A percentile compares a stretch with the other conserved stretches of the same genome.
Evolutionary conservation across 2,113 vertebrate genomes (phyloP).

Genomic region (Rhabdomys dilectus): DNA sequence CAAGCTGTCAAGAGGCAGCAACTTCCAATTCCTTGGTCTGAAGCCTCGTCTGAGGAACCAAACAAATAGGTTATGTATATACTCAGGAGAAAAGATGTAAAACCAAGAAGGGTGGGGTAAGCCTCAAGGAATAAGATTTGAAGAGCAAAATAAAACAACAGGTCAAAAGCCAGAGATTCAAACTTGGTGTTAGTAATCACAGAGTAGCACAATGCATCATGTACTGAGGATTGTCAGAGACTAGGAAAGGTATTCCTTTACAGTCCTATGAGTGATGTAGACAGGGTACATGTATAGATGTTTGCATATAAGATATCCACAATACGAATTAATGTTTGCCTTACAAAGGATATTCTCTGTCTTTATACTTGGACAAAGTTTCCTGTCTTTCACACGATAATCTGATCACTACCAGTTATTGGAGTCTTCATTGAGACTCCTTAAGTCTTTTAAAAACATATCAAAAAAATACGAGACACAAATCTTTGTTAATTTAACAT

Average conservation of each 20-base stretch:
- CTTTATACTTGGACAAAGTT: neutral
- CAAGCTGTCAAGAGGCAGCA: constrained; percentile 86
- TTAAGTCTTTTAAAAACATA: neutral
- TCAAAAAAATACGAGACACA: neutral
- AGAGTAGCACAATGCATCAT: neutral
- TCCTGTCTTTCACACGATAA: neutral
- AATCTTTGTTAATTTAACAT: neutral
- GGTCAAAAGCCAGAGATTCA: constrained; percentile 67
- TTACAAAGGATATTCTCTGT: neutral
- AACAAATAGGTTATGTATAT: constrained; percentile 87
- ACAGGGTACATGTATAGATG: neutral
- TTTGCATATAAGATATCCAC: neutral
- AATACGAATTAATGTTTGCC: neutral
- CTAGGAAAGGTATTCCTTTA: neutral
- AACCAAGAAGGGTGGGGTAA: constrained; percentile 78
- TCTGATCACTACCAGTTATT: neutral
- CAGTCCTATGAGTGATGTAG: neutral
- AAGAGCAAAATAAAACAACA: constrained; percentile 83
- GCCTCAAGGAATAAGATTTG: constrained; percentile 79
- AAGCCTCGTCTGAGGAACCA: constrained; percentile 85
- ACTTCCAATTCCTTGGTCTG: constrained; percentile 88
- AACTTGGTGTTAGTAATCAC: constrained; percentile 59
- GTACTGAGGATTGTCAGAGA: neutral
- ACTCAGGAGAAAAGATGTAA: constrained; percentile 79
- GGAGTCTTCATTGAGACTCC: neutral